phyloP scores from a whole-genome alignment of 2,113 vertebrate species.

The Spheniscus mendiculus region DNA sequence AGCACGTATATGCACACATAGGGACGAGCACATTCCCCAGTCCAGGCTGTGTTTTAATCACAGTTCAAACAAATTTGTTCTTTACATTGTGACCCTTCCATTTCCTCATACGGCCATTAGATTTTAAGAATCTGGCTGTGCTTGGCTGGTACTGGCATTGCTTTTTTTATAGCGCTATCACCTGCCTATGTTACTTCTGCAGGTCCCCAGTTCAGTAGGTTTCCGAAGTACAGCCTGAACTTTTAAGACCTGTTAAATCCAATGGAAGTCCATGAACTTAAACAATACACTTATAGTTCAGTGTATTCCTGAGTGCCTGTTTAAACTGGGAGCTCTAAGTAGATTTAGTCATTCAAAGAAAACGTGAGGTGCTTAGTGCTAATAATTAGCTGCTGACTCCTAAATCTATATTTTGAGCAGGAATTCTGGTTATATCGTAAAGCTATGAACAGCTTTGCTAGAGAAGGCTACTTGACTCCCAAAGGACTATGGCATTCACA shows the following conservation, averaged over 20 bases:
- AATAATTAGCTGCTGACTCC: not conserved
- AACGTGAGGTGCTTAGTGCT: not conserved
- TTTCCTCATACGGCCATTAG: not conserved
- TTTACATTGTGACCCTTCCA: not conserved
- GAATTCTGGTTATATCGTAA: not conserved
- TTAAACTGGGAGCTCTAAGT: not conserved
- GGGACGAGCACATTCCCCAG: not conserved
- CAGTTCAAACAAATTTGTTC: not conserved
- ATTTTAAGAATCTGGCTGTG: not conserved
- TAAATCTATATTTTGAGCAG: not conserved
- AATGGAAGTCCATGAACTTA: not conserved
- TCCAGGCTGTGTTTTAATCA: not conserved
- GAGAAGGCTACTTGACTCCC: not conserved
- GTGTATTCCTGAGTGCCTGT: not conserved
- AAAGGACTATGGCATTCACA: not conserved
- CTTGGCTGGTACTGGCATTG: not conserved
- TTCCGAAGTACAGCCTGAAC: not conserved
- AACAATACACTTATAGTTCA: constrained; percentile 30
- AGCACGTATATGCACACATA: not conserved
- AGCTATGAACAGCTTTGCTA: not conserved
- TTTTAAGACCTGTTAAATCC: constrained; percentile 29
- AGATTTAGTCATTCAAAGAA: constrained; percentile 1
- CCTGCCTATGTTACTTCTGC: not conserved
- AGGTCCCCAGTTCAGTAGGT: not conserved
- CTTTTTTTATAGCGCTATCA: not conserved